Evolutionary conservation across 1,140 invertebrate genomes (phyloP).

Genomic region (Drosophila asahinai): DNA sequence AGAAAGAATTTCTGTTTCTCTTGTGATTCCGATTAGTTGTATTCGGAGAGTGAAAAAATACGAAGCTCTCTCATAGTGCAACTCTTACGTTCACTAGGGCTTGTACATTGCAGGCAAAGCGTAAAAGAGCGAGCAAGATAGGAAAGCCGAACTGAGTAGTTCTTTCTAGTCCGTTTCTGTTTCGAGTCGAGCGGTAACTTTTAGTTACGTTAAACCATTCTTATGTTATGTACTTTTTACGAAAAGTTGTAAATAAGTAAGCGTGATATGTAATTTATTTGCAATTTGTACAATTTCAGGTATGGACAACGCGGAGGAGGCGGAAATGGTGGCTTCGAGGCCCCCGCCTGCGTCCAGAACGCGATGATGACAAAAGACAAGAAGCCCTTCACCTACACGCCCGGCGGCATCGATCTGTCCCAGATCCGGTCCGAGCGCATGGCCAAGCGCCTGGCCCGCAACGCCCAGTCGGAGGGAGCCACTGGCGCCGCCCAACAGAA

Average conservation of each 20-base stretch:
- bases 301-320: slow-evolving; percentile 78
- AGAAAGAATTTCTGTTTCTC: no score
- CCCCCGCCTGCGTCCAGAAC: slow-evolving; percentile 95
- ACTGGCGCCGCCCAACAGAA: slow-evolving; percentile 77
- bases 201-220: no score
- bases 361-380: slow-evolving; percentile 98
- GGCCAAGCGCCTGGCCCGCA: slow-evolving; percentile 89
- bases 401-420: slow-evolving; percentile 95
- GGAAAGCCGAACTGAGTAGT: no score
- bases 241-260: not conserved
- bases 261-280: not conserved
- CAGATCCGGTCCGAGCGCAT: slow-evolving; percentile 96
- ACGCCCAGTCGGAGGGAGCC: slow-evolving; percentile 86
- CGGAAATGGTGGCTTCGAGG: slow-evolving; percentile 86
- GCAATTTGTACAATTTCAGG: slow-evolving; percentile 32
- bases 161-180: no score
- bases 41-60: no score
- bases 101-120: no score
- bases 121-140: no score
- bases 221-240: no score
- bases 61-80: no score
- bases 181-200: no score
- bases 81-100: no score
- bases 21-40: no score
- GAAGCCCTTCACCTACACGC: slow-evolving; percentile 97